These are phyloP conservation scores for Acrossocheilus wenchowensis DNA, from an alignment of 2,797 vertebrate species.

Conservation along the genomic window DNA sequence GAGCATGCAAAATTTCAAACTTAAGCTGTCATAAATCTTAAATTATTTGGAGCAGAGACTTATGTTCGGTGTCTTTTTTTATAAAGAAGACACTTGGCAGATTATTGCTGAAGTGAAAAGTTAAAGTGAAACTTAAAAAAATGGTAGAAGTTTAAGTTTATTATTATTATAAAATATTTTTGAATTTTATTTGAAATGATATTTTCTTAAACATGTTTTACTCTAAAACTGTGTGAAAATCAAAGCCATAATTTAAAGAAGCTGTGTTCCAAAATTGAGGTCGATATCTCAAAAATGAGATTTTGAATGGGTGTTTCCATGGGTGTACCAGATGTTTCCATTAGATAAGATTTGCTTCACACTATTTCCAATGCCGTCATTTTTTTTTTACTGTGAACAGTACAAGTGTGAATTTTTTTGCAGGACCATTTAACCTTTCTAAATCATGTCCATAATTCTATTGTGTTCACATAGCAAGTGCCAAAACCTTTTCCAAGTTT, in stretches of 20 bases:
- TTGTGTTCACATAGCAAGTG: neutral
- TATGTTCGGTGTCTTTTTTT: too few relatives aligned
- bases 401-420: too few relatives aligned
- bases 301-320: neutral
- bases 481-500: too few relatives aligned
- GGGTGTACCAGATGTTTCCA: neutral
- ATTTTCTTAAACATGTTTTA: neutral
- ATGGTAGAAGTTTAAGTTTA: too few relatives aligned
- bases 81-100: too few relatives aligned
- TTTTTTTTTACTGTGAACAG: neutral
- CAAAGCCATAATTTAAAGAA: neutral
- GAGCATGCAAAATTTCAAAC: too few relatives aligned
- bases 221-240: neutral
- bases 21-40: too few relatives aligned
- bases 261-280: neutral
- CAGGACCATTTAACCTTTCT: neutral
- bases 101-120: too few relatives aligned
- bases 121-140: too few relatives aligned
- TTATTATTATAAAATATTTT: too few relatives aligned
- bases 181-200: neutral
- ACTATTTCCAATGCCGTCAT: neutral
- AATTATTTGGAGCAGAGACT: too few relatives aligned
- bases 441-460: neutral
- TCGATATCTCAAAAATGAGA: neutral
- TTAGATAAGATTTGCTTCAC: neutral